Percentiles rank a stretch among this genome's conserved stretches.
Conservation (phyloP, 2,888 invertebrate genomes). For the Tillus elongatus region DNA sequence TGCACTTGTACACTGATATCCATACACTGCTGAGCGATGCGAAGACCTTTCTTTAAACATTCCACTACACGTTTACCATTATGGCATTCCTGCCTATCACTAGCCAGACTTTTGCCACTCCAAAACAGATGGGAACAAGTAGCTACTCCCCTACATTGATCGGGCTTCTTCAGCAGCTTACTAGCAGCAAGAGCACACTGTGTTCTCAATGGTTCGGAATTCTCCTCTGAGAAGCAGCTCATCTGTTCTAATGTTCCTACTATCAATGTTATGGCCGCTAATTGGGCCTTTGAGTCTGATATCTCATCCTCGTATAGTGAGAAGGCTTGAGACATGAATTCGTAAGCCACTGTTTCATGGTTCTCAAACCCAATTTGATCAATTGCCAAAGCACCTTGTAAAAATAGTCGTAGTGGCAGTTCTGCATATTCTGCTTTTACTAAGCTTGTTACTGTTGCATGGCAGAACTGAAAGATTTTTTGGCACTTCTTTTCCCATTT, state of each 20-base stretch:
- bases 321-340: slow-evolving; percentile 93
- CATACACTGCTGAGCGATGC: slow-evolving; percentile 96
- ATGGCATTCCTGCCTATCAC: slow-evolving; percentile 54
- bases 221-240: slow-evolving; percentile 91
- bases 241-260: slow-evolving; percentile 94
- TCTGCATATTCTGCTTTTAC: slow-evolving; percentile 94
- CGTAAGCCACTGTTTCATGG: slow-evolving; percentile 95
- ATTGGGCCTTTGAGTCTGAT: slow-evolving; percentile 91
- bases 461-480: slow-evolving; percentile 97
- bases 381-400: slow-evolving; percentile 91
- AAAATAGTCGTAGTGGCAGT: slow-evolving; percentile 82
- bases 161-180: slow-evolving; percentile 93
- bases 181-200: slow-evolving; percentile 94
- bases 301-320: slow-evolving; percentile 98
- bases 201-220: slow-evolving; percentile 90
- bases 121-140: slow-evolving; percentile 95
- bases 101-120: slow-evolving; percentile 64
- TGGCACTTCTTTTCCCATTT: slow-evolving; percentile 98
- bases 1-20: slow-evolving; percentile 95
- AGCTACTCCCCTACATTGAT: slow-evolving; percentile 92
- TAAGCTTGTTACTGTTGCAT: slow-evolving; percentile 86
- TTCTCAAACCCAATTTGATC: slow-evolving; percentile 89
- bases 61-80: slow-evolving; percentile 89
- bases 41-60: slow-evolving; percentile 89
- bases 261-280: slow-evolving; percentile 91